Evolutionary conservation across 2,888 invertebrate genomes (phyloP), one percentile per base, ranked within the genome.

Genomic region (Eupithecia pulchellata): DNA sequence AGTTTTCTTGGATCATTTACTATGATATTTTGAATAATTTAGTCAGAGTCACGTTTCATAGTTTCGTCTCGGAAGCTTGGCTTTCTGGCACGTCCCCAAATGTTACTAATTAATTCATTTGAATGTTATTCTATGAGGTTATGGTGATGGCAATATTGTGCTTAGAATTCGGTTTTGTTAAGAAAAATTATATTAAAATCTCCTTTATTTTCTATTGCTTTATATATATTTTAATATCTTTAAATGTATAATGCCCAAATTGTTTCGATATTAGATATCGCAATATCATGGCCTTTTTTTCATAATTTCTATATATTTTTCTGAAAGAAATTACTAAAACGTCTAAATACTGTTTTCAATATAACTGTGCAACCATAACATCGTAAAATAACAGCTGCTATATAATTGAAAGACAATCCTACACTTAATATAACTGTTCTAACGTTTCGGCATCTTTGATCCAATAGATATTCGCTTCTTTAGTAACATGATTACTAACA

Each of bases 61-160:
- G 36, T 63, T 78, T 63, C 66, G 62, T 72, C 78, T 71, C 65
- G 61, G 68, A 73, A 74, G 69, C 66, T 74, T 64, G 32, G 57
- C 29, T 74, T 69, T 64, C 73, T 84, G 83, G 84, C 85, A 83
- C 77, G 70, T 73, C 66, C 81, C 83, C 84, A 84, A 84, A 79
- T 71, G 65, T 63, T 20, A 66, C 42, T 66, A 71, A 65, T 62
- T 52, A 55, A 65, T 67, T 71, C 60, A 55, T 64, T 61, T 14
- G 27, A 58, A 64, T 71, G 58, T 60, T 47, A 42, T 52, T 55
- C n/a, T 34, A 20, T 63, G 58, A 60, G 29, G 58, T 60, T 60
- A 60, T 60, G 58, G 32, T 60, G 29, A 60, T 60, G 4, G 58
- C 58, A 30, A 60, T 60, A 30, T 52, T 52, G 13, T 60, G n/a